Evolutionary conservation across 2,113 vertebrate species (phyloP).

Genomic region (Pterocles orientalis): DNA sequence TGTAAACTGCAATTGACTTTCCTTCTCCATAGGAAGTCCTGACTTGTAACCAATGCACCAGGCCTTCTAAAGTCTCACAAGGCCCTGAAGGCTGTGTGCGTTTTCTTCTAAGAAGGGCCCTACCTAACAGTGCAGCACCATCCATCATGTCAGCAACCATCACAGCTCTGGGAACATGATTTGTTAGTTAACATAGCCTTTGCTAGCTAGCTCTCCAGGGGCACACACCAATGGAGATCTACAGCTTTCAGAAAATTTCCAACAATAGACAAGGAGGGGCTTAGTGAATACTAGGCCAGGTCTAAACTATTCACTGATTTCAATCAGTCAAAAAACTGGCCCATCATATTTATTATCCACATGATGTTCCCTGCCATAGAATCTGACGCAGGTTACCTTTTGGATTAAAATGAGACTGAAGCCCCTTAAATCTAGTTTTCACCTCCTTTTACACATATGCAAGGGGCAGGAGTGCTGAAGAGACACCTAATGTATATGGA

Average conservation of each 20-base stretch:
- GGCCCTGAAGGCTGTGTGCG: not conserved
- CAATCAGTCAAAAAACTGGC: not conserved
- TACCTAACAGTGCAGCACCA: slow-evolving; percentile 29
- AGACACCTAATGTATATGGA: not conserved
- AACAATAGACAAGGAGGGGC: not conserved
- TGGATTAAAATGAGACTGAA: not conserved
- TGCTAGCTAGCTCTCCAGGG: not conserved
- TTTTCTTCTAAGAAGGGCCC: not conserved
- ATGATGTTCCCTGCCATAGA: not conserved
- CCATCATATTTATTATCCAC: not conserved
- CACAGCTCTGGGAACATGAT: not conserved
- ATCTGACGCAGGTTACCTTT: not conserved
- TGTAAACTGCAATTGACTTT: not conserved
- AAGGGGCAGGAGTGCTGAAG: not conserved
- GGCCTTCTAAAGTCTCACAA: not conserved
- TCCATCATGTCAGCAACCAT: slow-evolving; percentile 39
- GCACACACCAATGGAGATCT: not conserved
- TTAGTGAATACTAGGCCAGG: not conserved
- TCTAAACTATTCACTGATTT: not conserved
- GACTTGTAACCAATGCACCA: not conserved
- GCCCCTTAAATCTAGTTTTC: not conserved
- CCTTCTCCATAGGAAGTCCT: not conserved
- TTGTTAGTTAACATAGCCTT: slow-evolving; percentile 26
- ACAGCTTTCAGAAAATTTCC: not conserved
- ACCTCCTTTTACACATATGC: not conserved